Base-by-base conservation (phyloP, 2,888 invertebrate species). In the Ormyrus rosae region DNA sequence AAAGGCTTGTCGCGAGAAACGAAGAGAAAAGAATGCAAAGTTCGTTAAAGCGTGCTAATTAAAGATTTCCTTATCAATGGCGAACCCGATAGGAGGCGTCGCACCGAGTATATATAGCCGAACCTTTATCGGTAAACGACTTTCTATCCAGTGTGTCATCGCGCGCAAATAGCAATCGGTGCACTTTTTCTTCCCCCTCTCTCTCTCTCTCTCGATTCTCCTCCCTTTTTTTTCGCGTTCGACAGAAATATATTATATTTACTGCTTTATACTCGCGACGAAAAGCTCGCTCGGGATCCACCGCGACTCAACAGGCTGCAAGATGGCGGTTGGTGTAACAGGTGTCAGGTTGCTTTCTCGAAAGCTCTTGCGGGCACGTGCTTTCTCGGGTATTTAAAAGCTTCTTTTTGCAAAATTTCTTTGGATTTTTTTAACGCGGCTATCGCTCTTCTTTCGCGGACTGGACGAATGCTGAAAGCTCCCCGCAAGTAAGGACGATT, bases 91-190 rank as follows among this genome's bases (percentile, higher is more conserved):
- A 74, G 55, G 58, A 63, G 74, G 50, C 74, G 69, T 73, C 55
- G 68, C 63, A 67, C 51, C 19, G 19, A 55, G 50, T 55, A 53
- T 45, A 64, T 13, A 67, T 19, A 77, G 50, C 51, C 46, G 70
- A 48, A 64, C 70, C 64, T 60, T 72, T 78, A 78, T 78, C 78
- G 78, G 78, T 78, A 78, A 78, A 78, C 72, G 72, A 72, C 78
- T 78, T 78, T 71, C 65, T 78, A 78, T 78, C 67, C 48, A 72
- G 78, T 72, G 61, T 78, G 67, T 78, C 78, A 78, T 78, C 78
- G 65, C 58, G 45, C 65, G 65, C 65, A 71, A 71, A 78, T 76
- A 76, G 76, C 76, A 61, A 53, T 69, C 63, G 55, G 5, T 50
- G 69, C 19, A 13, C 63, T 76, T 77, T 63, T 58, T 58, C 45